Conservation (phyloP, 1,140 invertebrate species). For the Microplitis mediator region DNA sequence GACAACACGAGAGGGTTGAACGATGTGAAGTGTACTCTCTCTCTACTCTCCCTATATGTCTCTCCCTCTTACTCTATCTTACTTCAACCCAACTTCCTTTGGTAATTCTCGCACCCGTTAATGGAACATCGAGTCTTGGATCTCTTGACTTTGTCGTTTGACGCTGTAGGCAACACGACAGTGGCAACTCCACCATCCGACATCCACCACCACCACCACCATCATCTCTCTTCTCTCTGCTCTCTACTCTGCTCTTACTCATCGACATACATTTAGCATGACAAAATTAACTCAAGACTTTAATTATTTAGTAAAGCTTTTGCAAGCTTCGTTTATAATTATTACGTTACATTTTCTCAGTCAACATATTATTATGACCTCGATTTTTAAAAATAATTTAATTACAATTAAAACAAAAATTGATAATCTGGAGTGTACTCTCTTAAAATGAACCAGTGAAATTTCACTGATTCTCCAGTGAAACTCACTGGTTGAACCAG, state of each 20-base stretch:
- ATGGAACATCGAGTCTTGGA: conserved; percentile 13
- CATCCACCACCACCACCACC: neutral
- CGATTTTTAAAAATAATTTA: too few species aligned
- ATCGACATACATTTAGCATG: neutral
- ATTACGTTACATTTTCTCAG: too few species aligned
- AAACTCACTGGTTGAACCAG: too few species aligned
- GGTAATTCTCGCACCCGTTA: conserved; percentile 9
- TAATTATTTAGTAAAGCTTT: neutral
- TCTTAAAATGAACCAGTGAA: too few species aligned
- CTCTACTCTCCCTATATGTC: too few species aligned
- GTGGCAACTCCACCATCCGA: neutral
- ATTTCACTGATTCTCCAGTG: too few species aligned
- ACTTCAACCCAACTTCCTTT: conserved; percentile 5
- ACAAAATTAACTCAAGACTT: neutral
- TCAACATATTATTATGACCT: too few species aligned
- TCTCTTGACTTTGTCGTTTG: neutral
- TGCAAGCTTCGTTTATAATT: too few species aligned
- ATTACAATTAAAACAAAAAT: too few species aligned
- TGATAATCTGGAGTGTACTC: too few species aligned
- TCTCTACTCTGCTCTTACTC: neutral
- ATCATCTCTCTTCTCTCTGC: neutral
- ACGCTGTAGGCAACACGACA: neutral
- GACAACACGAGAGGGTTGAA: conserved; percentile 7
- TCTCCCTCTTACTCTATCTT: too few species aligned
- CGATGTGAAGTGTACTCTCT: conserved; percentile 6